Evolutionary conservation across 2,888 invertebrate species (phyloP), one percentile per base, ranked within the genome.

Genomic region (Andrena marginata): DNA sequence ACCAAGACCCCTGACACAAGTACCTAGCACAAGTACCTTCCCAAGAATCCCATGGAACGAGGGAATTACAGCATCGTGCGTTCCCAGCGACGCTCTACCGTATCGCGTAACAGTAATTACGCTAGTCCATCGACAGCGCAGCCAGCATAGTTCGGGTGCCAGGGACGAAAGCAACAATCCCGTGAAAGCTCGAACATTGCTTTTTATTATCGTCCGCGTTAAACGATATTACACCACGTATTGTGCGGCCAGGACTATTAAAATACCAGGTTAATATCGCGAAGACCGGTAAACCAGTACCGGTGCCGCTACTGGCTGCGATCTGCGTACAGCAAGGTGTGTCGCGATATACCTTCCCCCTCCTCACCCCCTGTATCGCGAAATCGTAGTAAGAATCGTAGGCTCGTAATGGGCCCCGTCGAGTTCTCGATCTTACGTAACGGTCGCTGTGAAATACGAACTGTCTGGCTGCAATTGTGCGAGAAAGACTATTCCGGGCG

Each of bases 241-340:
- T 68, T 65, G 69, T 77, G 69, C 60, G 65, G 35, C 68, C 48
- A 54, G 69, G 51, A 62, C 81, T 68, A 86, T 90, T 90, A 90
- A 89, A 86, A 90, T 90, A 88, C 89, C 89, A 82, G 85, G 86
- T 83, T 90, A 89, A 90, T 90, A 87, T 85, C 84, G 67, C 71
- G 68, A 48, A 63, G 70, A 85, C 63, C 80, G 73, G 78, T 73
- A 81, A 42, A 85, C 83, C 80, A 77, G 69, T 82, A 74, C 63
- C 76, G 64, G 72, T 69, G 68, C 77, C 81, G 64, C 68, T 69
- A 70, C 77, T 76, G 64, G 78, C 79, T 63, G 74, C 77, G 79
- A 87, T 82, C 77, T 75, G 73, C 76, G 77, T 73, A 70, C 54
- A 49, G 49, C 42, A 71, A 77, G 73, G 77, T 67, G 80, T 80